Evolutionary conservation across 2,888 invertebrate genomes (phyloP).

Genomic region (Linnaemya vulpina): DNA sequence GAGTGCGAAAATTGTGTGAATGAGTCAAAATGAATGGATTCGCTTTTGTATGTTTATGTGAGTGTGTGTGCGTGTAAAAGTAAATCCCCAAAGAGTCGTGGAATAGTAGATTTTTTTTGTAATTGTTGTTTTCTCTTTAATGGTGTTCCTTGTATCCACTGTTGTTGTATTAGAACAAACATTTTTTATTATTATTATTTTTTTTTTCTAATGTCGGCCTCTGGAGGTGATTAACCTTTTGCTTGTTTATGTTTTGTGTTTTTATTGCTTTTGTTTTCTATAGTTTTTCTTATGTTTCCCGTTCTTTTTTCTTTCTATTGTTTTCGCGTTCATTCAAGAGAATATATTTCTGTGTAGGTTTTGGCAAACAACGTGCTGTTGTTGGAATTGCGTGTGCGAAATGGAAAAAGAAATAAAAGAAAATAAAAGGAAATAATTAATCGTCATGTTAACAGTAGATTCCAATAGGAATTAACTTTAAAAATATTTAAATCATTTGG

Average conservation of each 20-base stretch:
- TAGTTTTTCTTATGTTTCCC: constrained; percentile 5
- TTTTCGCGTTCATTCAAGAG: constrained; percentile 13
- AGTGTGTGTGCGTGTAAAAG: neutral
- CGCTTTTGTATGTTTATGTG: neutral
- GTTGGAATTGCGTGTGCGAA: neutral
- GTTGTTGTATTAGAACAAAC: neutral
- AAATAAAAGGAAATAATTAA: neutral
- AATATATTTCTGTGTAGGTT: neutral
- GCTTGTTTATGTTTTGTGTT: constrained; percentile 26
- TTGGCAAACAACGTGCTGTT: constrained; percentile 17
- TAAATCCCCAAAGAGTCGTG: constrained; percentile 42
- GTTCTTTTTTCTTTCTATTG: constrained; percentile 22
- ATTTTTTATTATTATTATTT: too few relatives aligned
- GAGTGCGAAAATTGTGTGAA: neutral
- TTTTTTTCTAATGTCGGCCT: constrained; percentile 44
- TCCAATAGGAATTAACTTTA: constrained; percentile 1
- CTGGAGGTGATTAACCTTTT: constrained; percentile 63
- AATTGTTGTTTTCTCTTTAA: constrained; percentile 9
- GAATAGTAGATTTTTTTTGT: constrained; percentile 15
- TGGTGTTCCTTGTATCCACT: neutral
- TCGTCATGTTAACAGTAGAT: constrained; percentile 14
- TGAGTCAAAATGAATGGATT: neutral
- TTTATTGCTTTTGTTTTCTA: constrained; percentile 33
- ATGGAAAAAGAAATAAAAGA: constrained; percentile 1
- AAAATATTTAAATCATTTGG: neutral